phyloP scores from a whole-genome alignment of 2,797 vertebrate species.

The Enteromius paludinosus region DNA sequence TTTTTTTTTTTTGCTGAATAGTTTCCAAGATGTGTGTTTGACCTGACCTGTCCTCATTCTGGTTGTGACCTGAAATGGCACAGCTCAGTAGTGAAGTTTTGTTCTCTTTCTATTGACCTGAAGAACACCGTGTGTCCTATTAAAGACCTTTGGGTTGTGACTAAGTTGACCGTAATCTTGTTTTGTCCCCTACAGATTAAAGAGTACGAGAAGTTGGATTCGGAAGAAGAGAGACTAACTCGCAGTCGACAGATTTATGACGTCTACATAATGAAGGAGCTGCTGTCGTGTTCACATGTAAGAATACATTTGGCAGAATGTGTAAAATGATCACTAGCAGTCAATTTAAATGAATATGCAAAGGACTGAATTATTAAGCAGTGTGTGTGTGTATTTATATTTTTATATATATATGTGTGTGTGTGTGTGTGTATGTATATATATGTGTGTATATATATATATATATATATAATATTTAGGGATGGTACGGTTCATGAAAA shows the following conservation, averaged over 20 bases:
- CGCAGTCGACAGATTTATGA: conserved; percentile 94
- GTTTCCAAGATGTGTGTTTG: background rate
- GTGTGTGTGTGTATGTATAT: too few species aligned
- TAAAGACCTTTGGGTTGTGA: conserved; percentile 29
- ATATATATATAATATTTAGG: too few species aligned
- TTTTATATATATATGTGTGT: too few species aligned
- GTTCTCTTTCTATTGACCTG: background rate
- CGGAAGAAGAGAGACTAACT: conserved; percentile 87
- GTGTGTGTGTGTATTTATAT: too few species aligned
- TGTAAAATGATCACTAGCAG: background rate
- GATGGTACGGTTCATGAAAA: too few species aligned
- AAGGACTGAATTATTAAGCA: background rate
- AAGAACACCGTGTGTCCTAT: conserved; percentile 22
- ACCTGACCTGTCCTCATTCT: conserved; percentile 3
- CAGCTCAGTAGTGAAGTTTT: background rate
- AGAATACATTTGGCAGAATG: conserved; percentile 53
- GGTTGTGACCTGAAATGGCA: background rate
- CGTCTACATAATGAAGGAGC: conserved; percentile 96
- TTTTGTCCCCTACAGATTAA: conserved; percentile 85
- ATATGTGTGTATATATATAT: too few species aligned
- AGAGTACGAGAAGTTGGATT: conserved; percentile 96
- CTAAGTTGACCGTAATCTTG: conserved; percentile 13
- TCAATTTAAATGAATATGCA: background rate
- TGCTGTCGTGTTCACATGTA: conserved; percentile 95
- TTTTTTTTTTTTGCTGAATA: background rate